phyloP scores from a whole-genome alignment of 2,797 vertebrate species.

The Oreonectes daqikongensis region DNA sequence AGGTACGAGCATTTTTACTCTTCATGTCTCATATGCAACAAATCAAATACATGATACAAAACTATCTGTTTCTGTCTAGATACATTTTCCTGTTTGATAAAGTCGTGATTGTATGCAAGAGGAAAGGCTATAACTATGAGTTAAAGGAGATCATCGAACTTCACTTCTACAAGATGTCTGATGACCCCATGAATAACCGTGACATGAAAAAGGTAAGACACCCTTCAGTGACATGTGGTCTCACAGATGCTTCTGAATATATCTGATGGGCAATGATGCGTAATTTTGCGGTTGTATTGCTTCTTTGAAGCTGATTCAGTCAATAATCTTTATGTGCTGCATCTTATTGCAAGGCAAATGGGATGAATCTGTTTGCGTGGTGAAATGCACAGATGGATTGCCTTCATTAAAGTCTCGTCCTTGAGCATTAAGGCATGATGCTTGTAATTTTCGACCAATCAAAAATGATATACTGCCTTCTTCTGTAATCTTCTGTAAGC shows the following conservation, averaged over 20 bases:
- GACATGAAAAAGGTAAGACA: conserved; percentile 92
- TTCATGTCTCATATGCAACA: background rate
- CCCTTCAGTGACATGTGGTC: background rate
- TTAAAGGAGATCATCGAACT: conserved; percentile 97
- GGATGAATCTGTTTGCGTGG: background rate
- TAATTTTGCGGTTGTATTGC: background rate
- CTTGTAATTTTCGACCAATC: conserved; percentile 64
- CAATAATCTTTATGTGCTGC: conserved; percentile 9
- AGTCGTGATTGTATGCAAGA: conserved; percentile 97
- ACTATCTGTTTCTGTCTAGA: conserved; percentile 67
- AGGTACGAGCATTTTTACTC: conserved; percentile 76
- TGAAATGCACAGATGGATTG: conserved; percentile 32
- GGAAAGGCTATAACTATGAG: conserved; percentile 94
- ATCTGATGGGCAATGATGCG: background rate
- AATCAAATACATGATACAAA: background rate
- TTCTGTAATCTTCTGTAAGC: conserved; percentile 60
- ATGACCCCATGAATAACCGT: conserved; percentile 97
- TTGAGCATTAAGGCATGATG: conserved; percentile 62
- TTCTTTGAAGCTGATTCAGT: conserved; percentile 14
- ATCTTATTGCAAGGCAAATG: conserved; percentile 8
- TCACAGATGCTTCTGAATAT: background rate
- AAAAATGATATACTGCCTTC: conserved; percentile 60
- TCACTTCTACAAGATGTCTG: conserved; percentile 93
- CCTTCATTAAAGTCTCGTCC: conserved; percentile 56
- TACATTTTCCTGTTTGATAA: conserved; percentile 99